Evolutionary conservation across 2,888 invertebrate species (phyloP), one percentile per base, ranked within the genome.

Genomic region (Harpagoxenus sublaevis): DNA sequence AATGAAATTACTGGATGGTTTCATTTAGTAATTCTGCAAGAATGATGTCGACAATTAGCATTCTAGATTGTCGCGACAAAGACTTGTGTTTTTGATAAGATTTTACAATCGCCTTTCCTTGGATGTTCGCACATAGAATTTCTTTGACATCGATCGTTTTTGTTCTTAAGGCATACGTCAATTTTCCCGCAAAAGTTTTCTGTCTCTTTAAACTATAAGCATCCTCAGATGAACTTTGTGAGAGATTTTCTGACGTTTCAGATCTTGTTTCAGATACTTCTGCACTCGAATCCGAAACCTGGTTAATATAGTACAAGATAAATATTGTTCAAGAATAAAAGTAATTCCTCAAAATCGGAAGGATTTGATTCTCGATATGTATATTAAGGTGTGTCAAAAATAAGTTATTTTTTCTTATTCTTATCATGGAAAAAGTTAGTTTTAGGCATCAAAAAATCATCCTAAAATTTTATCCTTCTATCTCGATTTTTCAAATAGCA

Each of bases 221-320:
- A 42, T 68, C 48, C 1, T 68, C 48, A 48, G 48, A 68, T 48
- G 48, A 68, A 68, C 28, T 68, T 68, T 48, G 66, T 28, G 65
- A 66, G 28, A 18, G 15, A 66, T 15, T 18, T 8, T 45, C 28
- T 68, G 66, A 31, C 8, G 28, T 48, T 68, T 48, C 18, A 48
- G 66, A 42, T 66, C 10, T 45, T 45, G 10, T 3, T 45, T 45
- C 45, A 45, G 1, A 10, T 42, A 42, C 39, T 42, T 42, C 42
- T 42, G 12, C 23, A 23, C 42, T 65, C 23, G 15, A 66, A 66
- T 66, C 45, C 45, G 45, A 12, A 10, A 45, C 42, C 65, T 66
- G 23, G 15, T 45, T 23, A 66, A 8, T 65, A 65, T 60, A 39
- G 39, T 66, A 23, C 1, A 53, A 53, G 18, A 45, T 12, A 45